phyloP scores from a whole-genome alignment of 1,140 invertebrate species.

The Agraylea sexmaculata region DNA sequence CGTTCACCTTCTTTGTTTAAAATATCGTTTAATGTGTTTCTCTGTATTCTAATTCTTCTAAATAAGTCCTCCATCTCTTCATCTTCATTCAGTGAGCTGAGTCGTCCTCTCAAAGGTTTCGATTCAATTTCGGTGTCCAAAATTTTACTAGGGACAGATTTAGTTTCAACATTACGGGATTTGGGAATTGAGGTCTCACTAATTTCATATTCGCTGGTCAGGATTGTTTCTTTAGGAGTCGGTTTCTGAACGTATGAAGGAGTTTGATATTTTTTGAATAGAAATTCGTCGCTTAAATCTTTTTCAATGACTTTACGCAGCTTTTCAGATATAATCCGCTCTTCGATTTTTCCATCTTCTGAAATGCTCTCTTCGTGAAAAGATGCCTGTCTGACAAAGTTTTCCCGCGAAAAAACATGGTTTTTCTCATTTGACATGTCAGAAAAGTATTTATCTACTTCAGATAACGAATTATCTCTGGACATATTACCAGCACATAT shows the following conservation, averaged over 20 bases:
- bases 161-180: neutral
- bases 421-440: constrained; percentile 36
- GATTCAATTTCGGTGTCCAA: too few species aligned
- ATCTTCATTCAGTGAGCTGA: constrained; percentile 40
- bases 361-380: constrained; percentile 37
- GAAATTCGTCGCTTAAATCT: constrained; percentile 41
- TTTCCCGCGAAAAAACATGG: constrained; percentile 38
- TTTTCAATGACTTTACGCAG: constrained; percentile 39
- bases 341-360: constrained; percentile 33
- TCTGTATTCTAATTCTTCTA: constrained; percentile 51
- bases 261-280: constrained; percentile 16
- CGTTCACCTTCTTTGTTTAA: constrained; percentile 47
- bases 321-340: constrained; percentile 31
- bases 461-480: constrained; percentile 44
- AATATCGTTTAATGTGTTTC: constrained; percentile 57
- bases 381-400: constrained; percentile 34
- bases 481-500: constrained; percentile 42
- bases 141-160: too few species aligned
- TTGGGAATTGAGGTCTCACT: constrained; percentile 18
- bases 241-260: constrained; percentile 20
- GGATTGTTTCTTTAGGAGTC: constrained; percentile 33
- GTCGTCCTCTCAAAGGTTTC: constrained; percentile 38
- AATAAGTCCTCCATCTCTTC: constrained; percentile 49
- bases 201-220: constrained; percentile 25
- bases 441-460: constrained; percentile 37